A percentile compares a stretch with the other conserved stretches of the same genome.
These are phyloP conservation scores for Clarias gariepinus DNA, from an alignment of 2,113 vertebrate species.

Conservation along the genomic window DNA sequence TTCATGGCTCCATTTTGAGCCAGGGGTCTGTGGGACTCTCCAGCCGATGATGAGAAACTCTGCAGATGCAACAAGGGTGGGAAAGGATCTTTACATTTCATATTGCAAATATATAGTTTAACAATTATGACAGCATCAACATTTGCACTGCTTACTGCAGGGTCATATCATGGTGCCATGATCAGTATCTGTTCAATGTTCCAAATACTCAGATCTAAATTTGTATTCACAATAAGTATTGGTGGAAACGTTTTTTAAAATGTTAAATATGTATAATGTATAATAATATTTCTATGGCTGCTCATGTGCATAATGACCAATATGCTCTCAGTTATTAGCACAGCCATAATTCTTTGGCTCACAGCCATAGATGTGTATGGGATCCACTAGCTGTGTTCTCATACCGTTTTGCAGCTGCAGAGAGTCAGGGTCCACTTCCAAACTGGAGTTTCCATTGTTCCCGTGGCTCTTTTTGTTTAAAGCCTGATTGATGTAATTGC, in stretches of 20 bases:
- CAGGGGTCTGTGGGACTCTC: neutral
- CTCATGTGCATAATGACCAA: neutral
- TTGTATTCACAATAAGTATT: neutral
- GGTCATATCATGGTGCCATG: too few species aligned
- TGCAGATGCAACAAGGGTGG: neutral
- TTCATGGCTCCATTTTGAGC: neutral
- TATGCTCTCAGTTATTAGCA: neutral
- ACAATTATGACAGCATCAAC: neutral
- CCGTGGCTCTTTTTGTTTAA: slow-evolving; percentile 80
- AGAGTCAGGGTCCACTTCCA: slow-evolving; percentile 73
- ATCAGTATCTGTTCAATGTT: neutral
- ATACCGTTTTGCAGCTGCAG: slow-evolving; percentile 80
- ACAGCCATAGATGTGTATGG: neutral
- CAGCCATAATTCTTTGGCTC: neutral
- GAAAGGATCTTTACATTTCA: neutral
- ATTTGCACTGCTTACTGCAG: neutral
- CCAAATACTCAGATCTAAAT: neutral
- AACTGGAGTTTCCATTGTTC: slow-evolving; percentile 72
- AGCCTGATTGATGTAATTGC: slow-evolving; percentile 84
- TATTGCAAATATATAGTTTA: neutral
- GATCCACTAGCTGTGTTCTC: neutral
- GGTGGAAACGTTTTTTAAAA: neutral
- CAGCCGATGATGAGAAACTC: slow-evolving; percentile 34
- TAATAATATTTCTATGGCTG: too few species aligned
- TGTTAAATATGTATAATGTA: neutral